These are phyloP conservation scores for Rhea americana DNA, from an alignment of 2,113 vertebrate genomes.

Conservation along the genomic window DNA sequence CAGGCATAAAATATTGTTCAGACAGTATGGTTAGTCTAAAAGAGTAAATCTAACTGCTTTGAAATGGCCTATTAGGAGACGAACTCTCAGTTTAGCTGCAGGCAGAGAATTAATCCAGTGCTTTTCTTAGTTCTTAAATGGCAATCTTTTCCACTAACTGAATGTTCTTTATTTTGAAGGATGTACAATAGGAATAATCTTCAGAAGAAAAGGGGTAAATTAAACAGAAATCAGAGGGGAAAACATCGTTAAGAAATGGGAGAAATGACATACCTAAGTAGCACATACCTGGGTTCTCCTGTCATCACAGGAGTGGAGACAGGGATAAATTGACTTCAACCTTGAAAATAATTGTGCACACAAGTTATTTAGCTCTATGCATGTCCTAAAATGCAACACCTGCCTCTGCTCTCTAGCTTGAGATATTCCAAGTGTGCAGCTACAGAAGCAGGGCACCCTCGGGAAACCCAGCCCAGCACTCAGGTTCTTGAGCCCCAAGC, in stretches of 20 bases:
- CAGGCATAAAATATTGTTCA: slow-evolving; percentile 74
- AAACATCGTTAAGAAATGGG: slow-evolving; percentile 45
- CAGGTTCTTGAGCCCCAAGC: accelerated
- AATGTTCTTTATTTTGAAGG: slow-evolving; percentile 13
- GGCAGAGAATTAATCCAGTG: slow-evolving; percentile 67
- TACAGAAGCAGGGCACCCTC: neutral
- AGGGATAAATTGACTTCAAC: neutral
- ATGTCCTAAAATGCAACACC: neutral
- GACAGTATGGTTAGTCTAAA: slow-evolving; percentile 71
- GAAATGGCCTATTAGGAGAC: slow-evolving; percentile 72
- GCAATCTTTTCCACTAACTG: neutral
- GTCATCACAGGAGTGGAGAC: neutral
- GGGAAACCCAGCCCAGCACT: accelerated
- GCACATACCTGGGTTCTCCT: neutral
- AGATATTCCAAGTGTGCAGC: neutral
- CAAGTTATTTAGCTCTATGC: neutral
- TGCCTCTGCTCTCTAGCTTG: neutral
- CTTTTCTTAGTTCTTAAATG: slow-evolving; percentile 62
- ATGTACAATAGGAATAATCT: slow-evolving; percentile 57
- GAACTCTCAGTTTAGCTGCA: slow-evolving; percentile 69
- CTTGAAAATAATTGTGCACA: neutral
- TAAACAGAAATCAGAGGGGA: slow-evolving; percentile 46
- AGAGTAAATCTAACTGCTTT: slow-evolving; percentile 73
- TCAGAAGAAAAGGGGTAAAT: slow-evolving; percentile 39
- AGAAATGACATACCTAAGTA: slow-evolving; percentile 16